Evolutionary conservation across 1,140 invertebrate species (phyloP).

Genomic region (Himalopsyche phryganea): DNA sequence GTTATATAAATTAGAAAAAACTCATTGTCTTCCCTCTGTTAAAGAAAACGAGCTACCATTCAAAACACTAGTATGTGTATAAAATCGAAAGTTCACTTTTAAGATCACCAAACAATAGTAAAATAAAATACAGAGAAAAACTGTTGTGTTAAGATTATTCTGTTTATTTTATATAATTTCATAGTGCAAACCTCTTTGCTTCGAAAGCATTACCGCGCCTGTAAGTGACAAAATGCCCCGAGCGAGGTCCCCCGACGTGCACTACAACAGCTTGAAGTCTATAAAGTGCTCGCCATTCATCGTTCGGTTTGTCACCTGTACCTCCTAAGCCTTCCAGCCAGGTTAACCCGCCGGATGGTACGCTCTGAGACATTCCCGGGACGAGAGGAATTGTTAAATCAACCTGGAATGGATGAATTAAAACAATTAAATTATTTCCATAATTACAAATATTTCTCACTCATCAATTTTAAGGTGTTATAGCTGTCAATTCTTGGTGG

Average conservation of each 20-base stretch:
- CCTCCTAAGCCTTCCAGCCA: conserved; percentile 10
- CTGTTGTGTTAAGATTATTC: too few relatives aligned
- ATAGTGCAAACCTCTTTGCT: conserved; percentile 55
- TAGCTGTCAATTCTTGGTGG: too few relatives aligned
- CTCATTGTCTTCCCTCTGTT: conserved; percentile 1
- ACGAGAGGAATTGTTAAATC: neutral
- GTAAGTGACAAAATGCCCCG: conserved; percentile 91
- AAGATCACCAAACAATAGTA: too few relatives aligned
- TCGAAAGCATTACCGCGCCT: conserved; percentile 65
- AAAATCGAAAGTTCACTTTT: too few relatives aligned
- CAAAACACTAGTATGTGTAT: too few relatives aligned
- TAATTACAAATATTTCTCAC: too few relatives aligned
- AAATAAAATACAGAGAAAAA: too few relatives aligned
- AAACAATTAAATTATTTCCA: too few relatives aligned
- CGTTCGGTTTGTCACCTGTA: conserved; percentile 37
- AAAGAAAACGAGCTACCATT: too few relatives aligned
- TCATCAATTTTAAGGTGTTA: too few relatives aligned
- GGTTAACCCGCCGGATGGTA: conserved; percentile 13
- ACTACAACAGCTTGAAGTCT: conserved; percentile 81
- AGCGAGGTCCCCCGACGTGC: conserved; percentile 79
- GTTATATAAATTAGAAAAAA: neutral
- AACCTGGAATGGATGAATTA: neutral
- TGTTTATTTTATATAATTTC: too few relatives aligned
- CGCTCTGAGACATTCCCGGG: conserved; percentile 18
- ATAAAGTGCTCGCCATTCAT: conserved; percentile 55